phyloP scores from a whole-genome alignment of 2,797 vertebrate genomes.

The Sparidentex hasta region DNA sequence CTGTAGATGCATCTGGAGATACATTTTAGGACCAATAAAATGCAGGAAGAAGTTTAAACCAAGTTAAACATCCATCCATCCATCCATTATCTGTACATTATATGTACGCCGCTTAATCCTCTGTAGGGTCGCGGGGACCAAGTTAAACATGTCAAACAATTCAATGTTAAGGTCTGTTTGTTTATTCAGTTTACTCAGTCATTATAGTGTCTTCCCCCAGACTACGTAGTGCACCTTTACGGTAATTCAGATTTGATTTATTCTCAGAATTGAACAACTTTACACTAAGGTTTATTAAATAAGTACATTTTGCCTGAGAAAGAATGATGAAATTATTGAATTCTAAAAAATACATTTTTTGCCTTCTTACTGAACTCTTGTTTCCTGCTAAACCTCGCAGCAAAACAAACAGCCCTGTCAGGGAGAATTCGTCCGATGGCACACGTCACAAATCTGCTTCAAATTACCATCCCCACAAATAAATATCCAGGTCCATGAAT shows the following conservation, averaged over 20 bases:
- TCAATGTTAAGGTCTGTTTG: too few relatives aligned
- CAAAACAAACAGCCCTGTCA: slow-evolving; percentile 13
- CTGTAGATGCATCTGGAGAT: neutral
- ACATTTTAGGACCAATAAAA: slow-evolving; percentile 21
- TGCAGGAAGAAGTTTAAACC: neutral
- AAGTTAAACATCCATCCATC: slow-evolving; percentile 6
- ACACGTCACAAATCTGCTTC: slow-evolving; percentile 41
- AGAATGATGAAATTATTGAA: neutral
- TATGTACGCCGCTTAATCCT: too few relatives aligned
- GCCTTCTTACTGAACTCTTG: neutral
- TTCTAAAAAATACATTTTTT: slow-evolving; percentile 10
- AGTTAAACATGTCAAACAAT: neutral
- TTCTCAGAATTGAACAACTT: slow-evolving; percentile 1
- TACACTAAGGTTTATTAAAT: neutral
- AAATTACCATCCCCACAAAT: slow-evolving; percentile 44
- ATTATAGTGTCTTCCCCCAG: too few relatives aligned
- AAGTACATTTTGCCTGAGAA: neutral
- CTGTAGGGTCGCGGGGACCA: too few relatives aligned
- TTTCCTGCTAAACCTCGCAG: slow-evolving; percentile 24
- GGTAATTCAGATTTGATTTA: neutral
- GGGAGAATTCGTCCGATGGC: neutral
- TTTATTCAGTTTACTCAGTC: too few relatives aligned
- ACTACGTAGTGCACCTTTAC: neutral
- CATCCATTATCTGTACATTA: too few relatives aligned
- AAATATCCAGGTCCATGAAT: slow-evolving; percentile 26